phyloP scores from a whole-genome alignment of 2,888 invertebrate genomes.

The Coecobrya sp. region DNA sequence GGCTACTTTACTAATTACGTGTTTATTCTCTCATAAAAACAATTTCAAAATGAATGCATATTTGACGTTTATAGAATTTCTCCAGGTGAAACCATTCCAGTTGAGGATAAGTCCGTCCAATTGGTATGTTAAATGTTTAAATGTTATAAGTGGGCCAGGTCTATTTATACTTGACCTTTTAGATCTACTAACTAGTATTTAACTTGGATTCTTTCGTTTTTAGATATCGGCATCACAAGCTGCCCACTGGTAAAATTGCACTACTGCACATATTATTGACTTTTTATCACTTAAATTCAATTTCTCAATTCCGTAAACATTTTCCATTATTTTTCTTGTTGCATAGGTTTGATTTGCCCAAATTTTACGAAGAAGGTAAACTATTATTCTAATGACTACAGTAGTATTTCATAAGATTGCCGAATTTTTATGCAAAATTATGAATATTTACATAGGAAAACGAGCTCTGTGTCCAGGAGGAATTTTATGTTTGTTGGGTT shows the following conservation, averaged over 20 bases:
- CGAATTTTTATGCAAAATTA: background rate
- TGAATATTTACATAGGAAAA: slow-evolving; percentile 46
- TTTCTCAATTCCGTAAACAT: too few species aligned
- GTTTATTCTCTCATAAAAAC: background rate
- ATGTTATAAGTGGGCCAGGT: too few species aligned
- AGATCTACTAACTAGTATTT: too few species aligned
- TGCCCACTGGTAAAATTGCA: slow-evolving; percentile 88
- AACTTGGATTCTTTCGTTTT: background rate
- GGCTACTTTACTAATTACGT: background rate
- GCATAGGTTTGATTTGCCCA: slow-evolving; percentile 87
- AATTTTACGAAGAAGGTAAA: slow-evolving; percentile 88
- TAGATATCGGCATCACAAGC: slow-evolving; percentile 87
- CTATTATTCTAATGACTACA: background rate
- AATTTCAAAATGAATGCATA: background rate
- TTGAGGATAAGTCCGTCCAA: slow-evolving; percentile 87
- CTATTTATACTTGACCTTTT: too few species aligned
- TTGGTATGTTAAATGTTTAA: slow-evolving; percentile 87
- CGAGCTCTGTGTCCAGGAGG: slow-evolving; percentile 77
- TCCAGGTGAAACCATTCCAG: slow-evolving; percentile 87
- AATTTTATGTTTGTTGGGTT: slow-evolving; percentile 77
- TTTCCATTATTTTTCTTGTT: background rate
- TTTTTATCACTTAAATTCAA: too few species aligned
- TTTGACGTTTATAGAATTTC: slow-evolving; percentile 81
- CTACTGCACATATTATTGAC: too few species aligned
- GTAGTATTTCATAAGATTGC: background rate